These are phyloP conservation scores for Ricordea florida DNA, from an alignment of 92 coral and sea anemone species.

Conservation along the genomic window DNA sequence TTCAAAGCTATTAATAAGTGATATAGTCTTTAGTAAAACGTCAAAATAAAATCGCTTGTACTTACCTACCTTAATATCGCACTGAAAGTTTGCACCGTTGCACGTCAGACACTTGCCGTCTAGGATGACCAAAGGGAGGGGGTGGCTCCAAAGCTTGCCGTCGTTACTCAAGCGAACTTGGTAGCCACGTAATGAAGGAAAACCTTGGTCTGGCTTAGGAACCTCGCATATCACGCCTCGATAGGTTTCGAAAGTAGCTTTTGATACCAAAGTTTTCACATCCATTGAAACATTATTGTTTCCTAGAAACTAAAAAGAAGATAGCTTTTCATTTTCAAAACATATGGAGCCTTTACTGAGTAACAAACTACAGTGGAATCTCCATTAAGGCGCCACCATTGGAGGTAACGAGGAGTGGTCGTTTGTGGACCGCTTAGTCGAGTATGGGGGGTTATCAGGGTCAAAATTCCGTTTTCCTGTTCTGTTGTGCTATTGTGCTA, in stretches of 20 bases:
- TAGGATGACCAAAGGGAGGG: conserved; percentile 50
- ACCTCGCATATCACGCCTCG: conserved; percentile 84
- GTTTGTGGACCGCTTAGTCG: too few relatives aligned
- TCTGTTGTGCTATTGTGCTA: too few relatives aligned
- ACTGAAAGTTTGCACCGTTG: conserved; percentile 31
- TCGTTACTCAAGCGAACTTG: conserved; percentile 85
- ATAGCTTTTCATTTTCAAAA: too few relatives aligned
- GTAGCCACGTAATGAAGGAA: conserved; percentile 52
- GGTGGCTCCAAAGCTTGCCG: conserved; percentile 84
- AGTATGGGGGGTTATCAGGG: too few relatives aligned
- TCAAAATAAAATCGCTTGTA: background rate
- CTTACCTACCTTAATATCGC: conserved; percentile 91
- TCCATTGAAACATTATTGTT: conserved; percentile 24
- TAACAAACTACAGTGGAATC: too few relatives aligned
- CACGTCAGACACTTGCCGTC: conserved; percentile 82
- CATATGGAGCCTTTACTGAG: too few relatives aligned
- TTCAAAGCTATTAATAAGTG: too few relatives aligned
- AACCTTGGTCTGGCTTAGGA: conserved; percentile 56
- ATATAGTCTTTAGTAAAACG: background rate
- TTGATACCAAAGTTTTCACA: conserved; percentile 57
- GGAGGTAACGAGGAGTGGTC: too few relatives aligned
- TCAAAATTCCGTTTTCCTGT: too few relatives aligned
- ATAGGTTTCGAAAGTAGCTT: conserved; percentile 79
- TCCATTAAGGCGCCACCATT: too few relatives aligned
- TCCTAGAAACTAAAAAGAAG: conserved; percentile 15